Evolutionary conservation across 2,113 vertebrate species (phyloP).

Genomic region (Macrotis lagotis): DNA sequence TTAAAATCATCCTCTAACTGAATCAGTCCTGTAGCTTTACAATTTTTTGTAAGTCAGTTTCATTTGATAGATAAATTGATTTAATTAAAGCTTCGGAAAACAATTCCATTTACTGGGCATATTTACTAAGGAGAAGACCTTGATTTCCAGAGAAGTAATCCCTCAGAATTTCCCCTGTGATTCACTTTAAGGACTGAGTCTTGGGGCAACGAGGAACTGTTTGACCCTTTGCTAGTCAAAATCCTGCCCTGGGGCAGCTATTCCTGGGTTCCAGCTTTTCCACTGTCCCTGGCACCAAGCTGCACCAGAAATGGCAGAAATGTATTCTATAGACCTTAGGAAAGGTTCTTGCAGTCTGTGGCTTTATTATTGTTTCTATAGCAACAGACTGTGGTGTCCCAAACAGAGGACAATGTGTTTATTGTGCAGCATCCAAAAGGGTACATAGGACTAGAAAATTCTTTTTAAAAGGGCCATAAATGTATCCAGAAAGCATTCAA

Average conservation of each 20-base stretch:
- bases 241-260: neutral
- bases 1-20: neutral
- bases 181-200: neutral
- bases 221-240: conserved; percentile 4
- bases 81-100: conserved; percentile 9
- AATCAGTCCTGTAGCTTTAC: neutral
- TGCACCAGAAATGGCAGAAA: conserved; percentile 40
- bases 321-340: conserved; percentile 42
- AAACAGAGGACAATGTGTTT: neutral
- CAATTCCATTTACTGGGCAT: neutral
- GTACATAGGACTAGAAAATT: conserved; percentile 39
- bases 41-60: neutral
- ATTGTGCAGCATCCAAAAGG: neutral
- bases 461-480: conserved; percentile 18
- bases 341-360: conserved; percentile 14
- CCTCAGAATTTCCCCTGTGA: neutral
- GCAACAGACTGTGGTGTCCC: conserved; percentile 34
- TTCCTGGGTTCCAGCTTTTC: conserved; percentile 37
- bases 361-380: conserved; percentile 56
- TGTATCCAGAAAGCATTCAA: conserved; percentile 39
- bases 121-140: conserved; percentile 5
- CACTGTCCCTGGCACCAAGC: conserved; percentile 27
- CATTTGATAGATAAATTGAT: neutral
- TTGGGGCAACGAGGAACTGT: neutral
- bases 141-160: conserved; percentile 30